phyloP scores from a whole-genome alignment of 2,888 invertebrate genomes.

The Notodonta ziczac region DNA sequence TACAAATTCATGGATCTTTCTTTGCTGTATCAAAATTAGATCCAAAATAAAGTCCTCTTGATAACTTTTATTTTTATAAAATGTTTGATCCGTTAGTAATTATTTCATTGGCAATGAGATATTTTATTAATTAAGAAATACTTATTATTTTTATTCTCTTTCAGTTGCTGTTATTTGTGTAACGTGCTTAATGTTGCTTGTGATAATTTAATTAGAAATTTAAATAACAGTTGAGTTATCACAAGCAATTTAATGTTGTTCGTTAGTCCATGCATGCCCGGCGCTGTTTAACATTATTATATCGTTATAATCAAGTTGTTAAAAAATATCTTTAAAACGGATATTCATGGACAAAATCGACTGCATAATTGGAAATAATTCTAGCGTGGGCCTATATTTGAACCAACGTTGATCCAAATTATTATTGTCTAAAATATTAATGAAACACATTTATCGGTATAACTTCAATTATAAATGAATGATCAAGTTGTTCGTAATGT shows the following conservation, averaged over 20 bases:
- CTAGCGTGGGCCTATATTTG: background rate
- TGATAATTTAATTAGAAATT: background rate
- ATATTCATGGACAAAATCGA: constrained; percentile 1
- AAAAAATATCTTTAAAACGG: background rate
- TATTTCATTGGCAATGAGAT: no score
- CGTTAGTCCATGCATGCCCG: constrained; percentile 1
- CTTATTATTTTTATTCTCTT: constrained; percentile 8
- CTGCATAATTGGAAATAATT: background rate
- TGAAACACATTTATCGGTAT: no score
- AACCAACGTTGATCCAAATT: background rate
- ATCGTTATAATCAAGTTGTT: background rate
- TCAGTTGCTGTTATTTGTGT: constrained; percentile 3
- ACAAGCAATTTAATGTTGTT: background rate
- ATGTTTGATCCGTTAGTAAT: no score
- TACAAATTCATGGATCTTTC: no score
- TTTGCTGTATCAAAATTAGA: background rate
- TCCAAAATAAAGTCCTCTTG: background rate
- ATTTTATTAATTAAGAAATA: background rate
- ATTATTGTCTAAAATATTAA: background rate
- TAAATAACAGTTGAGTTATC: background rate
- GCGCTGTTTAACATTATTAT: background rate
- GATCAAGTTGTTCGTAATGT: no score
- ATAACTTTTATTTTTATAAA: no score
- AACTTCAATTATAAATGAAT: no score
- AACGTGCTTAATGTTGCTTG: background rate